phyloP scores from a whole-genome alignment of 2,113 vertebrate species.

The Onychorhynchus coronatus region DNA sequence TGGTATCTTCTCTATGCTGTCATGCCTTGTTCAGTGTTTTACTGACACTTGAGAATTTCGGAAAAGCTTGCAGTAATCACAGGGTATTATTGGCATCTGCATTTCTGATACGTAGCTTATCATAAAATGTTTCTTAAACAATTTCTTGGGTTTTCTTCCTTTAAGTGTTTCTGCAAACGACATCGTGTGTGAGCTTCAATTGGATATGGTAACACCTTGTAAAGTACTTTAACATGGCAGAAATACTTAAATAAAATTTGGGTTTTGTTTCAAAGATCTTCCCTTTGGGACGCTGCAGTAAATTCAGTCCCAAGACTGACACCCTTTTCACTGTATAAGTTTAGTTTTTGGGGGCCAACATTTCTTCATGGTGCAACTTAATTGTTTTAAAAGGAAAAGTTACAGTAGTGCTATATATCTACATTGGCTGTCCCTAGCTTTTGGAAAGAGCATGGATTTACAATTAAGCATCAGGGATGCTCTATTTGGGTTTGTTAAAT shows the following conservation, averaged over 20 bases:
- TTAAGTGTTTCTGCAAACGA: not conserved
- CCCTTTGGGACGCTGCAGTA: not conserved
- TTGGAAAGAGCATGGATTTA: slow-evolving; percentile 38
- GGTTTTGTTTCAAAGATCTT: slow-evolving; percentile 5
- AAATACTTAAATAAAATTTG: not conserved
- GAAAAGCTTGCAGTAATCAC: not conserved
- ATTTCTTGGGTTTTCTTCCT: not conserved
- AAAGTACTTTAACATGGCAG: slow-evolving; percentile 29
- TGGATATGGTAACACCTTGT: not conserved
- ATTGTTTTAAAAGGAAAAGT: slow-evolving; percentile 39
- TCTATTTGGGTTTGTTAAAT: slow-evolving; percentile 42
- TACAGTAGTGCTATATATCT: not conserved
- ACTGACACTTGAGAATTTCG: not conserved
- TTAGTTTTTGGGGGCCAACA: not conserved
- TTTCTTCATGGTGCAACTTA: not conserved
- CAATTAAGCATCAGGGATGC: slow-evolving; percentile 17
- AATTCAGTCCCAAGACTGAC: not conserved
- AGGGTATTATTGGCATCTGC: not conserved
- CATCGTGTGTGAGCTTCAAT: not conserved
- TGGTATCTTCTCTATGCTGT: not conserved
- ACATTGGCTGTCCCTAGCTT: not conserved
- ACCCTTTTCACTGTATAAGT: not conserved
- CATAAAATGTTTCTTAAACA: not conserved
- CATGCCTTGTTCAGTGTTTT: not conserved
- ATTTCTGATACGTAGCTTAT: not conserved